Base-by-base conservation (phyloP, 2,113 vertebrate genomes). In the Dolichotis patagonum region DNA sequence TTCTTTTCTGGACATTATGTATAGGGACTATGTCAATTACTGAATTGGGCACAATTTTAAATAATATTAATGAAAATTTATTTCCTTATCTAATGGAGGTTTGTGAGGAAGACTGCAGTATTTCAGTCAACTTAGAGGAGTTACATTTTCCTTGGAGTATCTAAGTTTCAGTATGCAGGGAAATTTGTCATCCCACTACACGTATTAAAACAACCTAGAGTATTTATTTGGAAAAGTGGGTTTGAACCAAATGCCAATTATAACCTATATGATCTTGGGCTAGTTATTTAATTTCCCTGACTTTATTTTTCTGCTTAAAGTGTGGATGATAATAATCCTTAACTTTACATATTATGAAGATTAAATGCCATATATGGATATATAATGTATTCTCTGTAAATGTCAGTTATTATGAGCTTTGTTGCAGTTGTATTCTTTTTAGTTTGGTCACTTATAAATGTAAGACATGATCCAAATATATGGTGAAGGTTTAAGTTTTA, bases 31-130 rank as follows among this genome's bases (percentile, higher is more conserved):
- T 93, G 38, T 91, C 38, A 90, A 16, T 78, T 62, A 78, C 3
- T 58, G 30, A 95, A 52, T 41, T 85, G 60, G 58, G 32, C 16
- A 32, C 90, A 83, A 58, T 73, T 73, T 81, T 94, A 81, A 95
- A 38, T 11, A 67, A 24, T 60, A 43, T 71, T 71, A 65, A 83
- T 38, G 52, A 77, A 77, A 87, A 78, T 63, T 87, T 7, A 22
- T 35, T 93, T 14, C 38, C 2, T 30, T 84, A 17, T 43, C 26
- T 84, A 22, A 43, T 60, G 49, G n/a, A 80, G 82, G 26, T 41
- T 90, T 71, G 19, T 84, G 58, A 89, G 43, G 46, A 93, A 96
- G 71, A 71, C 73, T 65, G 30, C 26, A 85, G 5, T 46, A 46
- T 26, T 96, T 63, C 77, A 84, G 41, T 46, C 16, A 83, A 84